Evolutionary conservation across 2,797 vertebrate genomes (phyloP), one percentile per base, ranked within the genome.

Genomic region (Melanotaenia maccullochi): DNA sequence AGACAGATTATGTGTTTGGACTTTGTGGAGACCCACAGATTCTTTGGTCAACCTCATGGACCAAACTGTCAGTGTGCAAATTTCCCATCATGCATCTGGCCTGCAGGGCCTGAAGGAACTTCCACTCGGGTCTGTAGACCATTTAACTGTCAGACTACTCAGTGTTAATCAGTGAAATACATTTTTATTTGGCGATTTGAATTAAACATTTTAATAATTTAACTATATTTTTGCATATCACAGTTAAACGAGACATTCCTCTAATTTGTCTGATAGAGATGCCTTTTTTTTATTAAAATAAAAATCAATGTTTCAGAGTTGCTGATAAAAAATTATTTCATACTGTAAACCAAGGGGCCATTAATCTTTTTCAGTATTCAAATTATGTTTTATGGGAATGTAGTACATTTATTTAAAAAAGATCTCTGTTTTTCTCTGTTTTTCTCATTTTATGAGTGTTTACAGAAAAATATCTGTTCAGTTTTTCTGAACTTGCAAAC

Each of bases 1-100:
- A 88, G 84, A 90, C 85, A 87, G 87, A 90, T 90, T 83, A 78
- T 68, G 90, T 75, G 85, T 86, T 87, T 81, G 72, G 83, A 76
- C 83, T 73, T 59, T 16, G 74, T 35, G 65, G 83, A 61, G 73
- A 83, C 73, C 68, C 76, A 72, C 55, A 83, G 61, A 90, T 80
- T 87, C 71, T 81, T 84, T 9, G 79, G 86, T 83, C 71, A 87
- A 84, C 85, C 87, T 82, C 84, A 63, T 14, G 36, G 79, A 83
- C 88, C 87, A 63, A 71, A 44, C 52, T 79, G 85, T 89, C 86
- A 82, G 80, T 47, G 77, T 76, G 65, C 65, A 76, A 76, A 83
- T 76, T 65, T 89, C 88, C 85, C 79, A 83, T 84, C 78, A 83
- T 88, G 84, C 85, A 78, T 86, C 62, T 82, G 78, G 70, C 24